These are phyloP conservation scores for Podocnemis expansa DNA, from an alignment of 2,113 vertebrate genomes.

Conservation along the genomic window DNA sequence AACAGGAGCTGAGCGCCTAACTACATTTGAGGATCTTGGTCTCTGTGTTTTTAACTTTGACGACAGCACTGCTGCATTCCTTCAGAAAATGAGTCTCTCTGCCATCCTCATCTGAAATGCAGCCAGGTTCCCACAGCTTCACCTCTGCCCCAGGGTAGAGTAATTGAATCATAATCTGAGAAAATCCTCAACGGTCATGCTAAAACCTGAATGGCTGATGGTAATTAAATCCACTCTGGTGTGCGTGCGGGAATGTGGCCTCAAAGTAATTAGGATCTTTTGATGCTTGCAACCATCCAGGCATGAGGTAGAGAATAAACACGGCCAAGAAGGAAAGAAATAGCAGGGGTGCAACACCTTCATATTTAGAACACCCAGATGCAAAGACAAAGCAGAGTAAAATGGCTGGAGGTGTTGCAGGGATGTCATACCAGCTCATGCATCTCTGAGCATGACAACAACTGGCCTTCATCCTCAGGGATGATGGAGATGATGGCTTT, in stretches of 20 bases:
- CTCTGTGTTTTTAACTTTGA: neutral
- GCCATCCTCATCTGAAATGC: neutral
- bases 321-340: neutral
- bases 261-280: neutral
- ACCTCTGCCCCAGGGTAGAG: neutral
- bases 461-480: neutral
- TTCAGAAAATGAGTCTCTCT: neutral
- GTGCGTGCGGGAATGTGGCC: neutral
- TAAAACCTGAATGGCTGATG: neutral
- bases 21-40: neutral
- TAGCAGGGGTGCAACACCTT: neutral
- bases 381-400: neutral
- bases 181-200: conserved; percentile 32
- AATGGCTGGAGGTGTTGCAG: neutral
- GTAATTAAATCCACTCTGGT: conserved; percentile 36
- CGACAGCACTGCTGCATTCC: neutral
- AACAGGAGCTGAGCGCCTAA: neutral
- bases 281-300: neutral
- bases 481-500: neutral
- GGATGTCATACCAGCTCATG: neutral
- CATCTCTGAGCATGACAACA: neutral
- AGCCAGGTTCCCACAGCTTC: neutral
- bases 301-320: neutral
- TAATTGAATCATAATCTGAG: conserved; percentile 40
- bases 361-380: neutral